Conservation (phyloP, 2,888 invertebrate genomes). For the Idaea straminata region DNA sequence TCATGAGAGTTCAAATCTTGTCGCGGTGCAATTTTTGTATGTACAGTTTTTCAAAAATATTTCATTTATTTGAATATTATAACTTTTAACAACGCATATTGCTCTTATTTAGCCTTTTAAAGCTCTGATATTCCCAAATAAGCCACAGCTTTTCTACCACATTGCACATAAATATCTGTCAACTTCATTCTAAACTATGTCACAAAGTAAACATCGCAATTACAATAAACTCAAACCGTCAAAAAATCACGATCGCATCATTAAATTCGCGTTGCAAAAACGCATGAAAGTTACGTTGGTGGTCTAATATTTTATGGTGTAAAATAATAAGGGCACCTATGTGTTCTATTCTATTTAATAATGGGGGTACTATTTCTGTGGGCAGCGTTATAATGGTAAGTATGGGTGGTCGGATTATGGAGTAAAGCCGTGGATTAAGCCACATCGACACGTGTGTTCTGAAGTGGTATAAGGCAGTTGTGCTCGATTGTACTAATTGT, state of each 20-base stretch:
- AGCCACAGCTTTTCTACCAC: conserved; percentile 11
- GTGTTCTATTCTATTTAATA: conserved; percentile 70
- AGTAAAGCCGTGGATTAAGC: conserved; percentile 69
- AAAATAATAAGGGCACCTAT: conserved; percentile 72
- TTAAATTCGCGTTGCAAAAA: conserved; percentile 66
- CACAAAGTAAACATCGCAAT: conserved; percentile 34
- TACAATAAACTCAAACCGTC: conserved; percentile 53
- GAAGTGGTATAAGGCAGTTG: conserved; percentile 67
- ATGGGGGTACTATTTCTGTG: conserved; percentile 67
- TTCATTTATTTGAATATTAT: too few relatives aligned
- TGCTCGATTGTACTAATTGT: conserved; percentile 50
- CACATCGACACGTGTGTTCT: conserved; percentile 74
- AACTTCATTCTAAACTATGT: conserved; percentile 30
- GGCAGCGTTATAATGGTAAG: conserved; percentile 62
- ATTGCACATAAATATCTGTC: conserved; percentile 22
- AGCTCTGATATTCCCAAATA: not conserved
- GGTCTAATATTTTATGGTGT: conserved; percentile 68
- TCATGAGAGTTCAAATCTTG: too few relatives aligned
- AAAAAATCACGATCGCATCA: conserved; percentile 74
- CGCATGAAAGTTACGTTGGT: conserved; percentile 55
- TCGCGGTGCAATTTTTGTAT: too few relatives aligned
- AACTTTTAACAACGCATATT: too few relatives aligned
- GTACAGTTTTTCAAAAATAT: too few relatives aligned
- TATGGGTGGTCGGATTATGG: conserved; percentile 76
- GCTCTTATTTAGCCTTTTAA: not conserved